These are phyloP conservation scores for Phrynosoma blainvillii DNA, from an alignment of 2,113 vertebrate genomes.

Conservation along the genomic window DNA sequence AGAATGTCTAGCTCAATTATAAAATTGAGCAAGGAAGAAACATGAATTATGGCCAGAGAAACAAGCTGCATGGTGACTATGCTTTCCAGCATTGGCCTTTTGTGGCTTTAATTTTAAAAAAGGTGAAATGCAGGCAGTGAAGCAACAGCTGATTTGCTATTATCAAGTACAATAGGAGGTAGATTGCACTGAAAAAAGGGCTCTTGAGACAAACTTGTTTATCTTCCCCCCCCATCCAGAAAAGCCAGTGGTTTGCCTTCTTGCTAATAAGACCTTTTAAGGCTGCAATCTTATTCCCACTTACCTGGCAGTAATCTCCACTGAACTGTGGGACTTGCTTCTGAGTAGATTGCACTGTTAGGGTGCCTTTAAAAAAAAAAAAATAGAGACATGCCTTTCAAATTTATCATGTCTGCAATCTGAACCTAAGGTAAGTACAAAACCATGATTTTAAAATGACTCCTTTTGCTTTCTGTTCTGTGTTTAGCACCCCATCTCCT, in stretches of 20 bases:
- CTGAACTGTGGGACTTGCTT: too few species aligned
- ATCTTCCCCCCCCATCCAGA: neutral
- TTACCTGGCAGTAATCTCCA: neutral
- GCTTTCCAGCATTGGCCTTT: neutral
- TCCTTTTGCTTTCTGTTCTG: neutral
- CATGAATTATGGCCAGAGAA: neutral
- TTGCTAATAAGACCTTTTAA: neutral
- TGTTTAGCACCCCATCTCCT: neutral
- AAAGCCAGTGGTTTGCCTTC: neutral
- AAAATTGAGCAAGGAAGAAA: too few species aligned
- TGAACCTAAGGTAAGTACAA: neutral
- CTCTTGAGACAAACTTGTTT: neutral
- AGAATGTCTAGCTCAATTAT: too few species aligned
- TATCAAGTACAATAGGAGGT: neutral
- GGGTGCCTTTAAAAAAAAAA: too few species aligned
- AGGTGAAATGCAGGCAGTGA: neutral
- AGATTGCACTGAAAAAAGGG: neutral
- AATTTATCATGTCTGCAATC: neutral
- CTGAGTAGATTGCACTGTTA: too few species aligned
- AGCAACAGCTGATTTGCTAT: neutral
- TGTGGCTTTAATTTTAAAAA: neutral
- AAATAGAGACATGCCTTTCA: too few species aligned
- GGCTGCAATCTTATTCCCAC: neutral
- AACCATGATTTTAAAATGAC: neutral
- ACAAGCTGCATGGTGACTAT: too few species aligned